Percentiles rank a stretch among this genome's conserved stretches.
These are phyloP conservation scores for Phodopus roborovskii DNA, from an alignment of 2,113 vertebrate species.

Conservation along the genomic window DNA sequence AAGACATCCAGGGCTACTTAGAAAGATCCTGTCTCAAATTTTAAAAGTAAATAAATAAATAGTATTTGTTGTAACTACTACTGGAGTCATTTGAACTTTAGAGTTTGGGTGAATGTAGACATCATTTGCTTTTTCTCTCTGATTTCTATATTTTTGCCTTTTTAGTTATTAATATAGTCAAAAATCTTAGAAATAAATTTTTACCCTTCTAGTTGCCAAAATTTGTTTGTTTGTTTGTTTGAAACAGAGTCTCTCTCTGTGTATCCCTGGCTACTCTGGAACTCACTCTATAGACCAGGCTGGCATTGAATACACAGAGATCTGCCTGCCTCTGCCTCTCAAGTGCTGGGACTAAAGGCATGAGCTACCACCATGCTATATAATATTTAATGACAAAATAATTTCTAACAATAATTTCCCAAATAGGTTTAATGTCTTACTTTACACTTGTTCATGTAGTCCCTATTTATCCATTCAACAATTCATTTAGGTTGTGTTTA, in stretches of 20 bases:
- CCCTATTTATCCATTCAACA: constrained; percentile 19
- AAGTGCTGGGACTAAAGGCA: background rate
- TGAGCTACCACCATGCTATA: fast-evolving
- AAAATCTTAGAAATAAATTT: background rate
- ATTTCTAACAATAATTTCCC: constrained; percentile 34
- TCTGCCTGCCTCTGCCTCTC: background rate
- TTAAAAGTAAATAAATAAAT: background rate
- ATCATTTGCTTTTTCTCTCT: constrained; percentile 18
- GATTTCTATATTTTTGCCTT: background rate
- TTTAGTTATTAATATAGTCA: background rate
- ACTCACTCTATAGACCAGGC: background rate
- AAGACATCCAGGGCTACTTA: background rate
- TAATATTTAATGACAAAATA: constrained; percentile 13
- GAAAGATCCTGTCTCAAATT: background rate
- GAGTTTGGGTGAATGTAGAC: background rate
- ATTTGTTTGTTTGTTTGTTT: background rate
- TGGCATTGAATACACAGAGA: background rate
- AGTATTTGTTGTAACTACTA: constrained; percentile 13
- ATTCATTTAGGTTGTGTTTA: background rate
- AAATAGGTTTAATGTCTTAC: background rate
- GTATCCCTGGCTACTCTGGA: background rate
- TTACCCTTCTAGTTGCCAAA: constrained; percentile 1
- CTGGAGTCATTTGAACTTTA: constrained; percentile 35
- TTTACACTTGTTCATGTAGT: background rate
- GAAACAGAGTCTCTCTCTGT: background rate